Conservation (phyloP, 2,888 invertebrate species). For the Cheilosia scutellata region DNA sequence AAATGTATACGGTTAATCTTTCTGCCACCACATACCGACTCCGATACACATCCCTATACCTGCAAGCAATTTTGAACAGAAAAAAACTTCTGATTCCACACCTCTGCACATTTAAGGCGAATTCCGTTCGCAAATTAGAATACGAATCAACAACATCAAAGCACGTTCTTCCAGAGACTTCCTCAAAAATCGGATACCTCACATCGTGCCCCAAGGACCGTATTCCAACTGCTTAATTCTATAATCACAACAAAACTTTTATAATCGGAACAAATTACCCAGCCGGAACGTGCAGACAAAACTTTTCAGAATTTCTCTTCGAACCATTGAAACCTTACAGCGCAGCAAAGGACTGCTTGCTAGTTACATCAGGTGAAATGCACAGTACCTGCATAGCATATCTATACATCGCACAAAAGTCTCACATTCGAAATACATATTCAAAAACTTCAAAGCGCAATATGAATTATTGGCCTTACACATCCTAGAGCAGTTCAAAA, state of each 20-base stretch:
- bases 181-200: constrained; percentile 34
- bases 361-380: constrained; percentile 63
- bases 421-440: constrained; percentile 64
- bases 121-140: constrained; percentile 64
- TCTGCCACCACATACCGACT: too few relatives aligned
- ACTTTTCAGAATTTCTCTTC: constrained; percentile 58
- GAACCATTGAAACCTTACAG: constrained; percentile 18
- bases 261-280: constrained; percentile 76
- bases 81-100: constrained; percentile 1
- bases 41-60: neutral
- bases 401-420: constrained; percentile 42
- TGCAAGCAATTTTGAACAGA: neutral
- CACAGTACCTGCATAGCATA: constrained; percentile 9
- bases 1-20: too few relatives aligned
- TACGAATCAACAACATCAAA: constrained; percentile 68
- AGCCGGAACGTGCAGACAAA: constrained; percentile 72
- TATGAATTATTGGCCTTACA: constrained; percentile 66
- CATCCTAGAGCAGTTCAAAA: constrained; percentile 14
- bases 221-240: constrained; percentile 53
- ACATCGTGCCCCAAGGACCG: neutral
- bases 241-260: constrained; percentile 76
- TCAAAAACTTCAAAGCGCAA: constrained; percentile 71
- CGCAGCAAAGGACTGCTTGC: constrained; percentile 9
- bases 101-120: constrained; percentile 21
- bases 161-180: constrained; percentile 59